Evolutionary conservation across 1,140 invertebrate genomes (phyloP).

Genomic region (Zaprionus davidi): DNA sequence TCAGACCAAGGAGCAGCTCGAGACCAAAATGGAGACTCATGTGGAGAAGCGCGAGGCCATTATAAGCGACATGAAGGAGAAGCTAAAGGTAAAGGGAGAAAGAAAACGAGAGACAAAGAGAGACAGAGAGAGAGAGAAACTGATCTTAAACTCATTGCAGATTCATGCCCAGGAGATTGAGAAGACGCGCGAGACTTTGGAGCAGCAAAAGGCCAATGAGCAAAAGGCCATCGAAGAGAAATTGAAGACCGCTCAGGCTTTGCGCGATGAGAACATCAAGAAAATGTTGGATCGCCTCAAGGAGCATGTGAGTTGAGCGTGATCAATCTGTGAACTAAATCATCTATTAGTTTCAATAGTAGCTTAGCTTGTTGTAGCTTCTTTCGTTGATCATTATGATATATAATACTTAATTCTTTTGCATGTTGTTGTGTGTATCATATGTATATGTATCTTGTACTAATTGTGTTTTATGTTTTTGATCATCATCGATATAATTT

Average conservation of each 20-base stretch:
- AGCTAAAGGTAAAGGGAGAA: conserved; percentile 91
- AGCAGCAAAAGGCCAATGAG: conserved; percentile 93
- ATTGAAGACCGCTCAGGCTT: conserved; percentile 91
- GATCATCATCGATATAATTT: conserved; percentile 53
- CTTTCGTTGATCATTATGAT: not conserved
- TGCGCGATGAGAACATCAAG: conserved; percentile 94
- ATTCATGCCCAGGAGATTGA: conserved; percentile 92
- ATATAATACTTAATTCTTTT: not conserved
- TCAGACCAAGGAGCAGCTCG: conserved; percentile 93
- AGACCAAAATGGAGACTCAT: conserved; percentile 94
- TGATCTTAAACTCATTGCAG: conserved; percentile 39
- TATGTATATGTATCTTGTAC: conserved; percentile 13
- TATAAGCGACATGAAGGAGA: conserved; percentile 93
- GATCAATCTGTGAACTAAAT: not conserved
- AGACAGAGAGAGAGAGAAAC: not conserved
- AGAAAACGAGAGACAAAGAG: not conserved
- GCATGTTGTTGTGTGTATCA: conserved; percentile 21
- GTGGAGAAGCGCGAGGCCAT: conserved; percentile 95
- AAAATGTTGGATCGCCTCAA: conserved; percentile 94
- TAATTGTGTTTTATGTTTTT: conserved; percentile 44
- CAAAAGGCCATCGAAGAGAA: conserved; percentile 93
- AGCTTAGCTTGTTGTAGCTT: conserved; percentile 22
- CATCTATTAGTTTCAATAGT: not conserved
- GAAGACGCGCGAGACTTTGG: conserved; percentile 91
- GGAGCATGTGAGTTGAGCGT: conserved; percentile 90